Percentiles rank a stretch among this genome's conserved stretches.
These are phyloP conservation scores for Macropus fuliginosus DNA, from an alignment of 2,797 vertebrate genomes.

Conservation along the genomic window DNA sequence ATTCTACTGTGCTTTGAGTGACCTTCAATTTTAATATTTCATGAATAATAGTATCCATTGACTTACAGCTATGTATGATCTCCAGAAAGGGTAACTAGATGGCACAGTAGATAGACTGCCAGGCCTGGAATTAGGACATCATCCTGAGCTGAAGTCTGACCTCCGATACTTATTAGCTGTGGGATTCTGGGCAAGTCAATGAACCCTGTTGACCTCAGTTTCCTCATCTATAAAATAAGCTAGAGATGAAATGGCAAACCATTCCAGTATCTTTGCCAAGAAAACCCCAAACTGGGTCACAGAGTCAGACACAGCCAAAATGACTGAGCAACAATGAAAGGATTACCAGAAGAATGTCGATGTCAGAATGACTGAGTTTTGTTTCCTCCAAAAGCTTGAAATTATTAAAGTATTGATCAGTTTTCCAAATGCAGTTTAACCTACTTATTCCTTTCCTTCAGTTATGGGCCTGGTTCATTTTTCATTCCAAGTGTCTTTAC, in stretches of 20 bases:
- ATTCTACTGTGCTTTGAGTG: neutral
- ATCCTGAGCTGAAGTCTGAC: neutral
- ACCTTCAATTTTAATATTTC: neutral
- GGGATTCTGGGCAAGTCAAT: neutral
- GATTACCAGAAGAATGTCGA: neutral
- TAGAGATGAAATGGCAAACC: neutral
- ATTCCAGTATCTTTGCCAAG: neutral
- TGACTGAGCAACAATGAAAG: neutral
- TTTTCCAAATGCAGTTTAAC: neutral
- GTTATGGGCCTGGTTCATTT: neutral
- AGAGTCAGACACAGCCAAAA: neutral
- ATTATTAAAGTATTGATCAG: neutral
- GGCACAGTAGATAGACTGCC: neutral
- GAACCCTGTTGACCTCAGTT: neutral
- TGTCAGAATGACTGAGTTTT: neutral
- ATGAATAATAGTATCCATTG: neutral
- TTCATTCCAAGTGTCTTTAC: neutral
- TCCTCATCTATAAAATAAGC: neutral
- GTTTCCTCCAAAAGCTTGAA: neutral
- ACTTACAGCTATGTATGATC: neutral
- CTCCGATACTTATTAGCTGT: neutral
- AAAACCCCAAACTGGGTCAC: too few relatives aligned
- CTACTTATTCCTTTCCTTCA: neutral
- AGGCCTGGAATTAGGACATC: neutral
- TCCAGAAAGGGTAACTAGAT: neutral